Percentiles rank a stretch among this genome's conserved stretches.
phyloP scores from a whole-genome alignment of 2,888 invertebrate genomes.

The Brenthis daphne region DNA sequence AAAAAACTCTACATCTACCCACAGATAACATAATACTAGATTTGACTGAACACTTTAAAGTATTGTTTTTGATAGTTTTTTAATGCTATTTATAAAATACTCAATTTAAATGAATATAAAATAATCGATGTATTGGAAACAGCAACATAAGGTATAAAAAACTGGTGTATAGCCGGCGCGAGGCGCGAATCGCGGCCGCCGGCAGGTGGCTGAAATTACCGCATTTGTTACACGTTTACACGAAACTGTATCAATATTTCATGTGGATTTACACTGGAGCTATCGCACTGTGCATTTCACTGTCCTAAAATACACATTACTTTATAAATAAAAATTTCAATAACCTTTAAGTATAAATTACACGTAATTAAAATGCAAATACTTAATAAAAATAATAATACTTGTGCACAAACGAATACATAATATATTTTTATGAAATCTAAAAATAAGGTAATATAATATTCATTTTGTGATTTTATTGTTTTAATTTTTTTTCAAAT shows the following conservation, averaged over 20 bases:
- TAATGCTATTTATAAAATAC: conserved; percentile 43
- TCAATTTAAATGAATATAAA: conserved; percentile 43
- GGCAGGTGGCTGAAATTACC: conserved; percentile 81
- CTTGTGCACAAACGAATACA: too few species aligned
- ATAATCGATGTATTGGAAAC: conserved; percentile 47
- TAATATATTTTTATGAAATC: too few species aligned
- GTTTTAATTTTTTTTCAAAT: too few species aligned
- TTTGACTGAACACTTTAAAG: too few species aligned
- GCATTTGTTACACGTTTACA: conserved; percentile 83
- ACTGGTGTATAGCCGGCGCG: conserved; percentile 66
- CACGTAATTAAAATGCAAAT: neutral
- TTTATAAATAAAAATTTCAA: conserved; percentile 21
- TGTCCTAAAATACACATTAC: conserved; percentile 34
- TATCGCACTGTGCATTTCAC: conserved; percentile 68
- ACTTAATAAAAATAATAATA: too few species aligned
- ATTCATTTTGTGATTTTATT: too few species aligned
- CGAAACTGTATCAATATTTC: conserved; percentile 83
- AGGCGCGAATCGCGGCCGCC: conserved; percentile 57
- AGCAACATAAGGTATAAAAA: conserved; percentile 60
- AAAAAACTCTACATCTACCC: too few species aligned
- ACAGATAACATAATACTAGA: too few species aligned
- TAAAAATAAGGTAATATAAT: too few species aligned
- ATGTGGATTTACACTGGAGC: conserved; percentile 77
- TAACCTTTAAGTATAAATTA: neutral
- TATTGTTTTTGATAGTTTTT: too few species aligned